A percentile compares a stretch with the other conserved stretches of the same genome.
phyloP scores from a whole-genome alignment of 2,113 vertebrate genomes.

The Athene noctua region DNA sequence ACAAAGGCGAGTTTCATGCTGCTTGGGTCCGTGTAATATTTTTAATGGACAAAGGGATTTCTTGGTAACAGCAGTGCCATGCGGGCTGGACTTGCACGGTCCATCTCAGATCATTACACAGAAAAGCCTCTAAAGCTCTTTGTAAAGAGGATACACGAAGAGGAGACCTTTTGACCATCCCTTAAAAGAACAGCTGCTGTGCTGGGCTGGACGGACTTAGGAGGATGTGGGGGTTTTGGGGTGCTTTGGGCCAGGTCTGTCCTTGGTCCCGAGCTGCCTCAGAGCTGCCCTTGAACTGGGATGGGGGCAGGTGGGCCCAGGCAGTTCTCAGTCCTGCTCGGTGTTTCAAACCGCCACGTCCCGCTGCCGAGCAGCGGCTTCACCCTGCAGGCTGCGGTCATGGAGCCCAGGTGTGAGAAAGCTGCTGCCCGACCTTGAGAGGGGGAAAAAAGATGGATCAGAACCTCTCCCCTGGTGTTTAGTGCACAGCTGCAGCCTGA shows the following conservation, averaged over 20 bases:
- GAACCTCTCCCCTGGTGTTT: background rate
- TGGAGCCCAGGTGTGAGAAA: too few relatives aligned
- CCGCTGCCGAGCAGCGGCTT: accelerated
- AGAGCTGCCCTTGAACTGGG: too few relatives aligned
- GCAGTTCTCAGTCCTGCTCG: background rate
- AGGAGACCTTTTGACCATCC: too few relatives aligned
- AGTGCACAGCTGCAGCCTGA: background rate
- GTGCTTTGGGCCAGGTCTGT: background rate
- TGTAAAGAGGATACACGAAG: accelerated
- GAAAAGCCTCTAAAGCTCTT: background rate
- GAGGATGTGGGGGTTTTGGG: accelerated
- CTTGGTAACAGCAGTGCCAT: accelerated
- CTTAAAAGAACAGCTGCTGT: accelerated
- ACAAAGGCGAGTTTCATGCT: background rate
- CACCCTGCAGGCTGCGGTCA: too few relatives aligned
- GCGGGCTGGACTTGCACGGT: accelerated
- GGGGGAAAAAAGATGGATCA: too few relatives aligned
- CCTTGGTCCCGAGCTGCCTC: too few relatives aligned
- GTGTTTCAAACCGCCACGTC: accelerated
- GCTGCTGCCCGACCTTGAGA: accelerated
- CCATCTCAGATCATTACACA: accelerated
- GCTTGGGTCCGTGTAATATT: accelerated
- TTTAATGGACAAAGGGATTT: background rate
- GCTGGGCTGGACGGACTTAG: accelerated
- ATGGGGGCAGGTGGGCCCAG: background rate